phyloP scores from a whole-genome alignment of 2,797 vertebrate species.

The Acanthurus leucopareius region DNA sequence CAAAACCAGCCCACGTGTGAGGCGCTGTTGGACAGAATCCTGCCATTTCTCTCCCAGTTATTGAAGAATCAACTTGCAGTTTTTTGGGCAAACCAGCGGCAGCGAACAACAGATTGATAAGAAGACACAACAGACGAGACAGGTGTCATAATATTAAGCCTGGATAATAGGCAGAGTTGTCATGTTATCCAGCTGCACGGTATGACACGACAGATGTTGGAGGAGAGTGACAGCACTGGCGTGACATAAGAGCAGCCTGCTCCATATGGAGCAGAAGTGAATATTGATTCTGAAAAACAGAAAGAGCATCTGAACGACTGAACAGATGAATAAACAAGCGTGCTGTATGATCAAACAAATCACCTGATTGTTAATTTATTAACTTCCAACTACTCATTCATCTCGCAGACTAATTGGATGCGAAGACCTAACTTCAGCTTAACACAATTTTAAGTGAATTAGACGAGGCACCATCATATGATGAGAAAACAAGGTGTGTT shows the following conservation, averaged over 20 bases:
- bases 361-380: constrained; percentile 36
- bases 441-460: background rate
- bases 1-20: background rate
- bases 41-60: background rate
- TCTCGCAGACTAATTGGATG: constrained; percentile 20
- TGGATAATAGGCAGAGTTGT: constrained; percentile 66
- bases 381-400: constrained; percentile 9
- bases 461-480: background rate
- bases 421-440: background rate
- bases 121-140: constrained; percentile 51
- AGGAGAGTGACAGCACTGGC: constrained; percentile 43
- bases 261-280: constrained; percentile 76
- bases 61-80: background rate
- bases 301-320: constrained; percentile 39
- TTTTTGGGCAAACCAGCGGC: constrained; percentile 39
- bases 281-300: constrained; percentile 67
- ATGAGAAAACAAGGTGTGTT: constrained; percentile 21
- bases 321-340: constrained; percentile 56
- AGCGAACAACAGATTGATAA: constrained; percentile 39
- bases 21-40: background rate
- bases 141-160: constrained; percentile 70
- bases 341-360: constrained; percentile 39
- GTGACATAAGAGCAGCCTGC: constrained; percentile 60
- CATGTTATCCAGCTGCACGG: constrained; percentile 71
- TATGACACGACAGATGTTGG: constrained; percentile 73